phyloP scores from a whole-genome alignment of 2,113 vertebrate genomes.

The Tetrax tetrax region DNA sequence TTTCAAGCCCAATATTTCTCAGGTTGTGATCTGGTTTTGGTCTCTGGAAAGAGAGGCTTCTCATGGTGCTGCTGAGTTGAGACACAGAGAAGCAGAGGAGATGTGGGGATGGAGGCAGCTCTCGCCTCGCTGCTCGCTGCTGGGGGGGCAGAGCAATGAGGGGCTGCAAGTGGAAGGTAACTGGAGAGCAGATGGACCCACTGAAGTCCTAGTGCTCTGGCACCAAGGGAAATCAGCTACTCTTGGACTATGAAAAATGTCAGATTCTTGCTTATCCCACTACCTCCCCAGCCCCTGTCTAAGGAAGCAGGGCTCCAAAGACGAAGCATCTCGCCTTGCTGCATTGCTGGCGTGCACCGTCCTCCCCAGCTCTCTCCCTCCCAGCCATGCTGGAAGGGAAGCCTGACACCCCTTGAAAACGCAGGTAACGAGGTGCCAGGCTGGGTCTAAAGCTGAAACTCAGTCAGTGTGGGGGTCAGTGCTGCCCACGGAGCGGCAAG shows the following conservation, averaged over 20 bases:
- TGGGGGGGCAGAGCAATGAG: fast-evolving
- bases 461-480: fast-evolving
- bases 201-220: background rate
- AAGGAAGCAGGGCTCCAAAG: background rate
- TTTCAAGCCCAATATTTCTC: background rate
- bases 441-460: background rate
- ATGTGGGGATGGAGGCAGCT: background rate
- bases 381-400: background rate
- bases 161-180: background rate
- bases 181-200: background rate
- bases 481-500: fast-evolving
- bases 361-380: background rate
- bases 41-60: background rate
- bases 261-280: background rate
- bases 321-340: fast-evolving
- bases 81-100: background rate
- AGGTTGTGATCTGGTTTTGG: background rate
- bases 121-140: background rate
- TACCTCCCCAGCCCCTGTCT: background rate
- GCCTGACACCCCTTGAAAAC: background rate
- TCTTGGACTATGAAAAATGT: background rate
- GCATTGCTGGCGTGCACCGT: fast-evolving
- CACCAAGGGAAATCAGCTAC: background rate
- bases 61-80: background rate
- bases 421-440: fast-evolving